Conservation (phyloP, 1,140 invertebrate genomes). For the Pseudomyrmex sp. region DNA sequence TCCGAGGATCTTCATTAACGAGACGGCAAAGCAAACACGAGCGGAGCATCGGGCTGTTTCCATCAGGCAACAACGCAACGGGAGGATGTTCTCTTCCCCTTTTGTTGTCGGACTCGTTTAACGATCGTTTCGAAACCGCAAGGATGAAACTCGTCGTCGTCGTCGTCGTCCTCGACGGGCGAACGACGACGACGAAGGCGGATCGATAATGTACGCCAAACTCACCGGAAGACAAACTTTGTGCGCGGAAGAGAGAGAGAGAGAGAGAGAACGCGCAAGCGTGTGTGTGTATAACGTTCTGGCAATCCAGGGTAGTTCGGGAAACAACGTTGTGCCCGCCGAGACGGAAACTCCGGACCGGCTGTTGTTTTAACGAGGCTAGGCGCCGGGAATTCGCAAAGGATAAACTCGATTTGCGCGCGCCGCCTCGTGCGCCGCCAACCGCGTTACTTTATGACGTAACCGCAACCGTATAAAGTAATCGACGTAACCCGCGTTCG, state of each 20-base stretch:
- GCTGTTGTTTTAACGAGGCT: constrained; percentile 51
- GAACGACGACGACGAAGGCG: background rate
- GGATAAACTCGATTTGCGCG: constrained; percentile 58
- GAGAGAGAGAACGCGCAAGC: background rate
- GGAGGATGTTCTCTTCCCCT: constrained; percentile 21
- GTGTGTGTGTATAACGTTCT: constrained; percentile 13
- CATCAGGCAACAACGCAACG: constrained; percentile 20
- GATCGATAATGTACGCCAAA: constrained; percentile 40
- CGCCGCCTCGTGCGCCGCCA: constrained; percentile 35
- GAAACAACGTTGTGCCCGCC: constrained; percentile 41
- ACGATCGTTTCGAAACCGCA: constrained; percentile 42
- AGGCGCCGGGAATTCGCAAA: constrained; percentile 48
- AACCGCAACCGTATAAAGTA: constrained; percentile 44
- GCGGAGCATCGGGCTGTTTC: constrained; percentile 29
- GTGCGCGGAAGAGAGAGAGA: background rate
- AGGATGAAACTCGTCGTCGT: constrained; percentile 37
- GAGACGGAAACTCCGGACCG: constrained; percentile 47
- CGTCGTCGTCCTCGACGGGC: background rate
- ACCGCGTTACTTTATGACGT: constrained; percentile 54
- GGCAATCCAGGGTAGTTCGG: constrained; percentile 42
- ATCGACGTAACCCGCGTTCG: constrained; percentile 32
- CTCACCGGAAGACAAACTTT: constrained; percentile 49
- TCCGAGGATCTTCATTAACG: constrained; percentile 17
- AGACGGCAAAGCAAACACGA: constrained; percentile 31
- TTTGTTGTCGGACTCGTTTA: constrained; percentile 44